A percentile compares a stretch with the other conserved stretches of the same genome.
Evolutionary conservation across 2,797 vertebrate genomes (phyloP).

Genomic region (Aratinga solstitialis): DNA sequence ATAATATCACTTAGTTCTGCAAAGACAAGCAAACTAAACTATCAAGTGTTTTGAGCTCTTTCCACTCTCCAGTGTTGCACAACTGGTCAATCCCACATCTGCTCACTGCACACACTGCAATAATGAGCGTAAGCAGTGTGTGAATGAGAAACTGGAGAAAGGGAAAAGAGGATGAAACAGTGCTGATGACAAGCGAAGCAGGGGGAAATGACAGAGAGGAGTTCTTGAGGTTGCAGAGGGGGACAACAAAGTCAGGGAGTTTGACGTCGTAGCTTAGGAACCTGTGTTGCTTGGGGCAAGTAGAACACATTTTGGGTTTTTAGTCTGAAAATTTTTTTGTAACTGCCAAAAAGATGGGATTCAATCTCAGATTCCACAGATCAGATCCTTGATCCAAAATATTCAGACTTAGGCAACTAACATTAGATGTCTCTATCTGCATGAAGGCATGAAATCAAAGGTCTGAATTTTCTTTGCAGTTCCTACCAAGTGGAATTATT

Average conservation of each 20-base stretch:
- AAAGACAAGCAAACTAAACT: background rate
- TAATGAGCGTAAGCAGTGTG: rapidly evolving
- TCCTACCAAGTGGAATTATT: background rate
- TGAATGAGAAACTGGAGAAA: background rate
- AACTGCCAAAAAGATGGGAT: background rate
- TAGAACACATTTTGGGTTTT: background rate
- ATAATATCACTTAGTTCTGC: background rate
- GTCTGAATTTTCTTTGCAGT: background rate
- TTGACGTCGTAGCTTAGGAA: background rate
- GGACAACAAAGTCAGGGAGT: background rate
- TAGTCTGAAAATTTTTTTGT: background rate
- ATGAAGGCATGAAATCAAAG: conserved; percentile 12
- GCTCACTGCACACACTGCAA: background rate
- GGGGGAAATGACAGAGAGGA: background rate
- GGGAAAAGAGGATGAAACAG: background rate
- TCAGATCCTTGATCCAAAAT: background rate
- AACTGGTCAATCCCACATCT: background rate
- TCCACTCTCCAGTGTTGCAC: background rate
- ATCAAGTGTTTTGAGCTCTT: background rate
- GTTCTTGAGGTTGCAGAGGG: background rate
- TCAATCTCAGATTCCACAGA: background rate
- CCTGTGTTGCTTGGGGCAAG: background rate
- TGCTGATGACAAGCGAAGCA: background rate
- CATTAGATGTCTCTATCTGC: background rate
- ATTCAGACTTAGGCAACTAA: background rate